A percentile compares a stretch with the other conserved stretches of the same genome.
Evolutionary conservation across 1,140 invertebrate genomes (phyloP).

Genomic region (Drosophila guanche): DNA sequence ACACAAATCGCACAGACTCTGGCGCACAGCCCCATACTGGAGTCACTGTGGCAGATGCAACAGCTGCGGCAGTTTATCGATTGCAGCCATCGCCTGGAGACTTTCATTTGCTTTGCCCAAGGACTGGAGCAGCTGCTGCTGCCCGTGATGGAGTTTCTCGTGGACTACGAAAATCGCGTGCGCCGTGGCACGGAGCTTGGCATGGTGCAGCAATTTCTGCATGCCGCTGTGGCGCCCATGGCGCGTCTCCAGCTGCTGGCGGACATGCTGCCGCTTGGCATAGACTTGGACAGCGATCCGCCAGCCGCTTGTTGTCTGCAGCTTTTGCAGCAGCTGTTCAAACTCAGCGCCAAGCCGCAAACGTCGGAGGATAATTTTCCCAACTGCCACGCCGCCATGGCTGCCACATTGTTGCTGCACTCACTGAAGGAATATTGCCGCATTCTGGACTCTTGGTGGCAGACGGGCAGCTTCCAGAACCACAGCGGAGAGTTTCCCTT

Average conservation of each 20-base stretch:
- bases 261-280: background rate
- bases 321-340: background rate
- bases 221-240: background rate
- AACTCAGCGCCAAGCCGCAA: too few relatives aligned
- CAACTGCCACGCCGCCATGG: background rate
- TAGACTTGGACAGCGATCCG: too few relatives aligned
- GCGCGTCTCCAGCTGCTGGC: background rate
- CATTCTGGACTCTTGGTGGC: conserved; percentile 45
- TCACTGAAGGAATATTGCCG: conserved; percentile 32
- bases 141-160: conserved; percentile 41
- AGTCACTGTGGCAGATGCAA: conserved; percentile 31
- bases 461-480: conserved; percentile 30
- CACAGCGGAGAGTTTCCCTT: conserved; percentile 26
- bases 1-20: background rate
- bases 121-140: conserved; percentile 28
- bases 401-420: conserved; percentile 19
- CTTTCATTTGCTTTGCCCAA: background rate
- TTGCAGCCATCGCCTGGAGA: background rate
- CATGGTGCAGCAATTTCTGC: background rate
- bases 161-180: conserved; percentile 10
- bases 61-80: conserved; percentile 23
- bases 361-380: too few relatives aligned
- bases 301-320: background rate
- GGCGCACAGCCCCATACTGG: background rate
- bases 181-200: background rate